Evolutionary conservation across 2,888 invertebrate species (phyloP).

Genomic region (Macropis europaea): DNA sequence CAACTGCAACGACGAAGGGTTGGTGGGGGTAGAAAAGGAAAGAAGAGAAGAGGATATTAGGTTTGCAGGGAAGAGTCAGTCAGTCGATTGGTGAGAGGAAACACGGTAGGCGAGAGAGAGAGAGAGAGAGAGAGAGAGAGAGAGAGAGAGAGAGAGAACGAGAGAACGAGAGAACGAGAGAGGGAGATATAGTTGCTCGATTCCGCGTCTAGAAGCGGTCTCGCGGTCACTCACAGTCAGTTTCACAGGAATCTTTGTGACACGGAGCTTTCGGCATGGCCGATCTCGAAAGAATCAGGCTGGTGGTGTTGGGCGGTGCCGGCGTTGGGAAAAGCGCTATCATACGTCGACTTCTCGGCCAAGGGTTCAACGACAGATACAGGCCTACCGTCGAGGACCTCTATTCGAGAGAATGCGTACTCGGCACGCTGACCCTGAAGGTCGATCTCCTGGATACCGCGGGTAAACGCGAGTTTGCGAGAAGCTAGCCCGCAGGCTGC

Average conservation of each 20-base stretch:
- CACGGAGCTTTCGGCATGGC: slow-evolving; percentile 81
- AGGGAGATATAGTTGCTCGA: no score
- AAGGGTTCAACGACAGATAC: slow-evolving; percentile 90
- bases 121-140: no score
- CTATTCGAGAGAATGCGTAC: slow-evolving; percentile 91
- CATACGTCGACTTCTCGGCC: slow-evolving; percentile 89
- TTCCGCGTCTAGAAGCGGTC: no score
- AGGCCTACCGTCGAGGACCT: slow-evolving; percentile 93
- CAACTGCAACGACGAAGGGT: no score
- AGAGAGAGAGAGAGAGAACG: no score
- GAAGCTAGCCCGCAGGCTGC: no score
- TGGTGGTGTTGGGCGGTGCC: slow-evolving; percentile 91
- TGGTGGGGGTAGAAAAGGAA: background rate
- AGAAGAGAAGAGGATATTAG: slow-evolving; percentile 1
- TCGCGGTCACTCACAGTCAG: no score
- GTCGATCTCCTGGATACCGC: slow-evolving; percentile 80
- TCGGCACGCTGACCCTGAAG: slow-evolving; percentile 88
- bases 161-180: no score
- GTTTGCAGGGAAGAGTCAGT: slow-evolving; percentile 1
- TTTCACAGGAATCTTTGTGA: no score
- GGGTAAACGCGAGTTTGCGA: slow-evolving; percentile 68
- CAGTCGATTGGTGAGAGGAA: background rate
- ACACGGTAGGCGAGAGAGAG: background rate
- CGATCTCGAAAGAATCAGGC: slow-evolving; percentile 89
- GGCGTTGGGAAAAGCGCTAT: slow-evolving; percentile 93